Base-by-base conservation (phyloP, 2,888 invertebrate species). In the Sepiola atlantica region DNA sequence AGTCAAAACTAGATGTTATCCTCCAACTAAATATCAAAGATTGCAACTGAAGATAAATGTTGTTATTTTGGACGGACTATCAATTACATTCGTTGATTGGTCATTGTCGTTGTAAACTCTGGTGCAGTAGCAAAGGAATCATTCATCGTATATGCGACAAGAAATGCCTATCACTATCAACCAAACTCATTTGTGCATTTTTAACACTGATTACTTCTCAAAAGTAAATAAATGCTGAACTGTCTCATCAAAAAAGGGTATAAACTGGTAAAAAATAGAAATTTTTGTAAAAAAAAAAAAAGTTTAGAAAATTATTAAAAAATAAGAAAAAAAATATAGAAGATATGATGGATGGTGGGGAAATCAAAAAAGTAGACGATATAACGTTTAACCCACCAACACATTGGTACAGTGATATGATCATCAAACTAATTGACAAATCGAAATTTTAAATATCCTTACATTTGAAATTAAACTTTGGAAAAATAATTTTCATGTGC, bases 1-100 rank as follows among this genome's bases (percentile, higher is more conserved):
- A 92, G 18, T 55, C 10, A 0, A 92, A 92, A 45, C 20, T 92
- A 28, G 92, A 92, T 28, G 1, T 28, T 0, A 45, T 92, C 55
- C 55, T 92, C 3, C 28, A 92, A 92, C 32, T 92, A 18, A 54
- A 92, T 55, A 28, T 92, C 55, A 35, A 45, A 92, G 92, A 92
- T 24, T 55, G 45, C 45, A 92, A 92, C 28, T 92, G 92, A 92
- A 35, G 45, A 55, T 92, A 28, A 8, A 4, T 45, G 54, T 92
- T 45, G 12, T 91, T 91, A 12, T 61, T 91, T 35, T 0, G n/a
- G n/a, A 18, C 0, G 32, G 12, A 32, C 77, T n/a, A 77, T 77
- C n/a, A 77, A 77, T n/a, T 77, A n/a, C n/a, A 12, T n/a, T n/a
- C 77, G 14, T 77, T 77, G n/a, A n/a, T n/a, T 77, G 77, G 28